Evolutionary conservation across 2,113 vertebrate genomes (phyloP).

Genomic region (Macquaria ambigua): DNA sequence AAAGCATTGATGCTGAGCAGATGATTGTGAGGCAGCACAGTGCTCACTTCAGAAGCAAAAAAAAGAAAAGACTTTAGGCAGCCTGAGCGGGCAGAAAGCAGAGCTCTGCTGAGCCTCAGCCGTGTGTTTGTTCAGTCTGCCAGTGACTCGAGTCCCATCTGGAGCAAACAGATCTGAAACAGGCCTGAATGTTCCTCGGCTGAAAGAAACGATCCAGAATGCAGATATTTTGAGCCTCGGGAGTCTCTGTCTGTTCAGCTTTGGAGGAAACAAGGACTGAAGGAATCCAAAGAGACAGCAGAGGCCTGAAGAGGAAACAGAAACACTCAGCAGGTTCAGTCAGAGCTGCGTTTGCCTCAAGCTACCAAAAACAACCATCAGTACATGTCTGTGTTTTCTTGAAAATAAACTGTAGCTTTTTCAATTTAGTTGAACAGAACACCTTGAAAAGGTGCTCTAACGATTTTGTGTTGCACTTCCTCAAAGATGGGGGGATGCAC

Average conservation of each 20-base stretch:
- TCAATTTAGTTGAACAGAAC: background rate
- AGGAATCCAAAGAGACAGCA: slow-evolving; percentile 10
- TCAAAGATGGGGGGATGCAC: background rate
- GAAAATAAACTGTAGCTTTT: background rate
- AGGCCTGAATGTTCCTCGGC: slow-evolving; percentile 32
- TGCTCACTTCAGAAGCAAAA: background rate
- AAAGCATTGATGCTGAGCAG: background rate
- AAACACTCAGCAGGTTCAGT: background rate
- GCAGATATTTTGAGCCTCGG: slow-evolving; percentile 43
- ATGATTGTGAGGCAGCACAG: background rate
- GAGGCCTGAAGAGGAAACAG: background rate
- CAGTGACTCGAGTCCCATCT: slow-evolving; percentile 58
- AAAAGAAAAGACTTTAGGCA: background rate
- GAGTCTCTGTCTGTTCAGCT: slow-evolving; percentile 19
- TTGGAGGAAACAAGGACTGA: background rate
- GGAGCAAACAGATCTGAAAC: slow-evolving; percentile 38
- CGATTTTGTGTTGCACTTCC: background rate
- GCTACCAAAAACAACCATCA: background rate
- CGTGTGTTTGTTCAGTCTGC: slow-evolving; percentile 51
- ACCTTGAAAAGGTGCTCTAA: too few species aligned
- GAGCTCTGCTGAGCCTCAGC: slow-evolving; percentile 37
- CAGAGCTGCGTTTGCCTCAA: background rate
- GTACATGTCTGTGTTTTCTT: background rate
- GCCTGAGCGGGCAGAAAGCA: slow-evolving; percentile 26
- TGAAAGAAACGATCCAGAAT: slow-evolving; percentile 11